Conservation (phyloP, 2,797 vertebrate species). For the Xenentodon cancila region DNA sequence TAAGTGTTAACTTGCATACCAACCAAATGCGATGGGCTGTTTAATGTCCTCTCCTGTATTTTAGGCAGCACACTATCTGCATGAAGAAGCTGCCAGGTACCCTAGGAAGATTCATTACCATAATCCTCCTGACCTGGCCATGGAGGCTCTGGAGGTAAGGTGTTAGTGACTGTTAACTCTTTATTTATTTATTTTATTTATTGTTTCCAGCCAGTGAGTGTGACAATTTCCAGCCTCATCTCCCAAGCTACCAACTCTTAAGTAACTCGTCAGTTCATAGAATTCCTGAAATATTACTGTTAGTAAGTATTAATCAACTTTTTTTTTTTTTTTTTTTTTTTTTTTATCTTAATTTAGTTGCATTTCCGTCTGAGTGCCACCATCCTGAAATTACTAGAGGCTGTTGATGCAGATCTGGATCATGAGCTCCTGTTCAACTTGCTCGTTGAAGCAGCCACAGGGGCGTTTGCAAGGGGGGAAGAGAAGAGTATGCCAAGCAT, state of each 20-base stretch:
- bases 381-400: constrained; percentile 92
- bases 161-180: constrained; percentile 19
- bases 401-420: constrained; percentile 81
- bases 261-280: too few relatives aligned
- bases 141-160: constrained; percentile 98
- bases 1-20: neutral
- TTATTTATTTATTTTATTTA: too few relatives aligned
- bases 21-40: neutral
- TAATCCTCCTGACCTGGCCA: constrained; percentile 96
- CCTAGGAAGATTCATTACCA: constrained; percentile 99
- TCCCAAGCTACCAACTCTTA: too few relatives aligned
- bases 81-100: constrained; percentile 96
- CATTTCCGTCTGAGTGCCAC: constrained; percentile 95
- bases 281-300: too few relatives aligned
- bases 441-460: constrained; percentile 92
- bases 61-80: constrained; percentile 90
- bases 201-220: too few relatives aligned
- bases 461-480: constrained; percentile 95
- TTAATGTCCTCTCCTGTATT: constrained; percentile 35
- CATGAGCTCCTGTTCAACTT: constrained; percentile 89
- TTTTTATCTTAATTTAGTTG: constrained; percentile 77
- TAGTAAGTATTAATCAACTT: neutral
- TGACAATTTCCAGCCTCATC: too few relatives aligned
- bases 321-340: neutral
- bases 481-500: constrained; percentile 93